Percentiles rank a stretch among this genome's conserved stretches.
These are phyloP conservation scores for Chymomyza amoena DNA, from an alignment of 2,888 invertebrate genomes.

Conservation along the genomic window DNA sequence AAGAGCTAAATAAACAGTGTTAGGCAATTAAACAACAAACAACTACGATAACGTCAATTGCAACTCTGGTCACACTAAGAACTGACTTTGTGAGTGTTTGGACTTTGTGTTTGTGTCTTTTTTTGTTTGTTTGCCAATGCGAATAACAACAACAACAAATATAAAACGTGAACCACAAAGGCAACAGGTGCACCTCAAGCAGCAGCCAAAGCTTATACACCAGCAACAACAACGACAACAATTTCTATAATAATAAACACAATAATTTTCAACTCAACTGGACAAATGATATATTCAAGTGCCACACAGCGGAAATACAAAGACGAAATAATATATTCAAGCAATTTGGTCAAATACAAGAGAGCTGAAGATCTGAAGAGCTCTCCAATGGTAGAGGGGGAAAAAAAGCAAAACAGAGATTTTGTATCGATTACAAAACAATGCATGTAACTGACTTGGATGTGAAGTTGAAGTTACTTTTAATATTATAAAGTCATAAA, in stretches of 20 bases:
- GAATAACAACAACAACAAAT: neutral
- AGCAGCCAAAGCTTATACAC: conserved; percentile 1
- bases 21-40: conserved; percentile 18
- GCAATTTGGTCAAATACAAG: neutral
- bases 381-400: neutral
- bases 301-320: conserved; percentile 59
- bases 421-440: conserved; percentile 31
- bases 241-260: conserved; percentile 51
- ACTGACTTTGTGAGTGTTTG: neutral
- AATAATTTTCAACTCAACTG: conserved; percentile 64
- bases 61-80: conserved; percentile 12
- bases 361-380: neutral
- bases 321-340: conserved; percentile 10
- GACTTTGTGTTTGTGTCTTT: conserved; percentile 6
- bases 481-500: conserved; percentile 67
- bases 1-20: conserved; percentile 34
- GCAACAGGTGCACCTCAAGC: conserved; percentile 51
- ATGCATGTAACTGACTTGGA: conserved; percentile 48
- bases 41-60: conserved; percentile 1
- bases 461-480: conserved; percentile 6
- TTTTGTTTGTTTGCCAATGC: neutral
- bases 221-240: conserved; percentile 32
- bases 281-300: conserved; percentile 36
- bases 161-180: conserved; percentile 30
- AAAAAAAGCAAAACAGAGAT: neutral